Conservation (phyloP, 2,113 vertebrate species). For the Rhinogobius similis region DNA sequence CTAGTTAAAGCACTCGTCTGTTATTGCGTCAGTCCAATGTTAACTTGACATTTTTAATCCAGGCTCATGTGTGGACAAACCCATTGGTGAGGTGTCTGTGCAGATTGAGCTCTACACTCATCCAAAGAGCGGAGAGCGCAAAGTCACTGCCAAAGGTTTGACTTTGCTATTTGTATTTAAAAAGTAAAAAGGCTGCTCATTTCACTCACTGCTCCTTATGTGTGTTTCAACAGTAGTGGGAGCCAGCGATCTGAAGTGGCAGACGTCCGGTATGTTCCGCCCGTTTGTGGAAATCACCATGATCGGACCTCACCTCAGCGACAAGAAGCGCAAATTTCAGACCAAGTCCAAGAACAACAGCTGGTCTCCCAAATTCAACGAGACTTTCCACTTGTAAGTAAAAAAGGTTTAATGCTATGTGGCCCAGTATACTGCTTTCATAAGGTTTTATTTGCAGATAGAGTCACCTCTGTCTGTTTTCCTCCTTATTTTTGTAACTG, state of each 20-base stretch:
- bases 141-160: conserved; percentile 94
- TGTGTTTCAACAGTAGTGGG: conserved; percentile 82
- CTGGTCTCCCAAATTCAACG: conserved; percentile 98
- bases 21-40: neutral
- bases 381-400: conserved; percentile 95
- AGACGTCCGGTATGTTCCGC: conserved; percentile 96
- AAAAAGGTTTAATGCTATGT: neutral
- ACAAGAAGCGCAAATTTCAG: conserved; percentile 96
- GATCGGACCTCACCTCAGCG: conserved; percentile 94
- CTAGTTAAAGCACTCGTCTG: neutral
- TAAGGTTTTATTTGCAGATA: too few species aligned
- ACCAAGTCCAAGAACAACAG: conserved; percentile 99
- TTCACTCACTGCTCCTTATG: neutral
- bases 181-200: neutral
- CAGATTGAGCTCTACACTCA: conserved; percentile 95
- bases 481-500: too few species aligned
- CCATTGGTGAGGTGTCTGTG: conserved; percentile 92
- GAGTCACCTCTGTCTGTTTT: too few species aligned
- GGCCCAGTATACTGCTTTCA: too few species aligned
- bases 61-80: conserved; percentile 91
- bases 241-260: conserved; percentile 95
- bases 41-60: conserved; percentile 23
- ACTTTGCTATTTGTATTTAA: neutral
- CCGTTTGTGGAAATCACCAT: conserved; percentile 94
- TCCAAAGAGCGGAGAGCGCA: conserved; percentile 91